phyloP scores from a whole-genome alignment of 2,797 vertebrate species.

The Dermochelys coriacea region DNA sequence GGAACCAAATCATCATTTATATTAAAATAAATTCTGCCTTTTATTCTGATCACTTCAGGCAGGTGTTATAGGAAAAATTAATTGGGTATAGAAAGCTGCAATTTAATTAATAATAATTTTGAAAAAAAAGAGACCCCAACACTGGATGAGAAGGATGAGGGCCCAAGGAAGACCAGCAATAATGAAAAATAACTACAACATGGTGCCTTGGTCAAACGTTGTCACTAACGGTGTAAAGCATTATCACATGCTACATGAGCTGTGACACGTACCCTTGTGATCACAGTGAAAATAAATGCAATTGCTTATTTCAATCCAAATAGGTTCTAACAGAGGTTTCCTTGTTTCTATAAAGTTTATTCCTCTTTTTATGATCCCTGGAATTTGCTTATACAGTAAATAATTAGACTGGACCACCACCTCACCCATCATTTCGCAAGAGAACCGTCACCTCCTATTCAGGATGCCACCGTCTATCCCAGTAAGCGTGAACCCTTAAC shows the following conservation, averaged over 20 bases:
- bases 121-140: background rate
- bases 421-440: background rate
- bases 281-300: background rate
- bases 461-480: slow-evolving; percentile 67
- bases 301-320: background rate
- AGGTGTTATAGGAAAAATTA: background rate
- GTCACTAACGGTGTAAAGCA: background rate
- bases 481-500: slow-evolving; percentile 65
- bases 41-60: rapidly evolving
- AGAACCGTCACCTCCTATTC: background rate
- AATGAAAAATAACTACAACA: slow-evolving; percentile 11
- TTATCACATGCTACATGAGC: background rate
- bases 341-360: slow-evolving; percentile 31
- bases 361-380: slow-evolving; percentile 15
- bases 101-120: background rate
- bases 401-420: slow-evolving; percentile 24
- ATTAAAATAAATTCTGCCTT: background rate
- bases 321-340: slow-evolving; percentile 47
- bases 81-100: background rate
- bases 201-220: background rate
- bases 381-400: slow-evolving; percentile 13
- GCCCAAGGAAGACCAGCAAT: background rate
- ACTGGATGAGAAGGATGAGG: background rate
- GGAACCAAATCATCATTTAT: background rate
- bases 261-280: background rate